Evolutionary conservation across 1,140 invertebrate genomes (phyloP).

Genomic region (Drosophila bipectinata): DNA sequence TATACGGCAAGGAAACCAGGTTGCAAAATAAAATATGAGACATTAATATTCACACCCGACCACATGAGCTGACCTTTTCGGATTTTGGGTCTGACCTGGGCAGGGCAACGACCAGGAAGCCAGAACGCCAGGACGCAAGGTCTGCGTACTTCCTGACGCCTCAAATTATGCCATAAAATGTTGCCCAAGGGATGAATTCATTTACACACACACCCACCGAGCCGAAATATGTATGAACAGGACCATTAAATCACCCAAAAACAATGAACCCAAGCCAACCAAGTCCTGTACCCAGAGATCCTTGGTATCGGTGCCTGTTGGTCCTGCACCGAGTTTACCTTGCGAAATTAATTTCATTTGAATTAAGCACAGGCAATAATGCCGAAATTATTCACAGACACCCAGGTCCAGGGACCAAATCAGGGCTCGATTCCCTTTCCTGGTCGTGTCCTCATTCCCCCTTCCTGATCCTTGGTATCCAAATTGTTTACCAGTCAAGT

Average conservation of each 20-base stretch:
- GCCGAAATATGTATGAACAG: constrained; percentile 21
- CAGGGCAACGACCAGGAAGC: constrained; percentile 3
- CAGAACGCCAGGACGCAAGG: constrained; percentile 10
- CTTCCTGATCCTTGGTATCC: constrained; percentile 9
- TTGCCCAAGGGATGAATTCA: constrained; percentile 80
- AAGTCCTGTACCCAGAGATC: constrained; percentile 11
- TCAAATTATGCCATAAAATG: constrained; percentile 81
- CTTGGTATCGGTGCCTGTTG: constrained; percentile 15
- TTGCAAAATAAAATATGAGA: constrained; percentile 74
- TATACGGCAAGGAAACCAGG: constrained; percentile 55
- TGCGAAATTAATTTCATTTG: constrained; percentile 80
- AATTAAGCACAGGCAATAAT: constrained; percentile 81
- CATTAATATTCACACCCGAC: constrained; percentile 76
- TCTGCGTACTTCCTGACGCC: constrained; percentile 68
- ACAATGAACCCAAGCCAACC: constrained; percentile 63
- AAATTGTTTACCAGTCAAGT: constrained; percentile 58
- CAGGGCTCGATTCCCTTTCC: constrained; percentile 38
- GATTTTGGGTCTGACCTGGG: constrained; percentile 1
- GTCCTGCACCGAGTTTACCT: constrained; percentile 69
- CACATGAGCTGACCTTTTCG: constrained; percentile 37
- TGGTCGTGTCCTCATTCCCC: background rate
- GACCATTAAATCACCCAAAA: constrained; percentile 78
- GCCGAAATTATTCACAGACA: constrained; percentile 80
- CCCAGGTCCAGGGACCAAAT: constrained; percentile 40
- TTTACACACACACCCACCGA: constrained; percentile 42